Percentiles rank a stretch among this genome's conserved stretches.
phyloP scores from a whole-genome alignment of 2,888 invertebrate species.

The Drosophila niveifrons region DNA sequence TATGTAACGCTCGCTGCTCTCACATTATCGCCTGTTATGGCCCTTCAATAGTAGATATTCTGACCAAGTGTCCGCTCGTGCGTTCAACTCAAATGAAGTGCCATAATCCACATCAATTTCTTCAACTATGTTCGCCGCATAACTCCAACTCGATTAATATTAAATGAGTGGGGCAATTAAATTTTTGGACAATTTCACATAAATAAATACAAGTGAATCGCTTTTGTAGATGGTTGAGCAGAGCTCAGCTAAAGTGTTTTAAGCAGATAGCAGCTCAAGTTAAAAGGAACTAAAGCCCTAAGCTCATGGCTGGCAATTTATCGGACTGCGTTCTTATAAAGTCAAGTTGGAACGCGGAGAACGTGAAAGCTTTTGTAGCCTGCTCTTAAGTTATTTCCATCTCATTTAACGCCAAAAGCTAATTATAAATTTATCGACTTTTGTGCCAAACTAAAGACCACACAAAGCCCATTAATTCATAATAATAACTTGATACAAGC shows the following conservation, averaged over 20 bases:
- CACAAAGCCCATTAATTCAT: constrained; percentile 67
- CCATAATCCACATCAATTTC: constrained; percentile 50
- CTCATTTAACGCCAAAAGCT: constrained; percentile 61
- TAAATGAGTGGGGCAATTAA: neutral
- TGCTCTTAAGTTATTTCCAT: constrained; percentile 32
- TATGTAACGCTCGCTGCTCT: constrained; percentile 23
- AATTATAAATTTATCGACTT: constrained; percentile 74
- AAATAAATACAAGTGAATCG: neutral
- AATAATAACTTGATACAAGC: constrained; percentile 64
- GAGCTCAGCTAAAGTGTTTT: neutral
- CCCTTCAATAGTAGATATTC: constrained; percentile 53
- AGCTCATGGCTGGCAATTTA: constrained; percentile 5
- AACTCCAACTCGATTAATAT: neutral
- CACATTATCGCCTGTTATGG: constrained; percentile 55
- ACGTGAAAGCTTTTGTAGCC: constrained; percentile 21
- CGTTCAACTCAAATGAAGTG: constrained; percentile 58
- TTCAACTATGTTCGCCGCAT: neutral
- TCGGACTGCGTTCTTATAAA: constrained; percentile 6
- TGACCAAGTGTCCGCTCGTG: constrained; percentile 43
- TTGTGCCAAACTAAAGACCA: constrained; percentile 65
- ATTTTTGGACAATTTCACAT: neutral
- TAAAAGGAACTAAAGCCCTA: constrained; percentile 1
- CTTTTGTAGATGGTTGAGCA: neutral
- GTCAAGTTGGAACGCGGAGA: constrained; percentile 5
- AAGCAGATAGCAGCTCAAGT: neutral